phyloP scores from a whole-genome alignment of 2,797 vertebrate species.

The Nannoperca australis region DNA sequence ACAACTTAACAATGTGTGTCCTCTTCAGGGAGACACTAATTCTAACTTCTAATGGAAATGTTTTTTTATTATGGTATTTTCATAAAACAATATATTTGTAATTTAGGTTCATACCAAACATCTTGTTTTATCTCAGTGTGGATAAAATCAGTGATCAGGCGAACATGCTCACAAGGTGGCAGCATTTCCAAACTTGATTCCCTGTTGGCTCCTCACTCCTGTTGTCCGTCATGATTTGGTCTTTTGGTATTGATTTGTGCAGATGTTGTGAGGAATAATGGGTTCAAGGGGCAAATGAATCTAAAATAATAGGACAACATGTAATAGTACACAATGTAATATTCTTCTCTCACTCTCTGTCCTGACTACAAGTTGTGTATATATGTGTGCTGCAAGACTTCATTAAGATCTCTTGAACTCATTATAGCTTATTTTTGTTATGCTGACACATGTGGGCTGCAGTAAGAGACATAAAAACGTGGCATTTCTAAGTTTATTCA shows the following conservation, averaged over 20 bases:
- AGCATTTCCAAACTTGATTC: conserved; percentile 63
- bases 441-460: neutral
- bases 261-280: neutral
- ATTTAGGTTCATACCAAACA: neutral
- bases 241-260: conserved; percentile 14
- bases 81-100: neutral
- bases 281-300: neutral
- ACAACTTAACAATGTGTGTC: neutral
- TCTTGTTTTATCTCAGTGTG: neutral
- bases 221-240: neutral
- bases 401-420: neutral
- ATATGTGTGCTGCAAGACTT: neutral
- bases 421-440: neutral
- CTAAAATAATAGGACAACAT: neutral
- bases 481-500: conserved; percentile 19
- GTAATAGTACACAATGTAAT: too few relatives aligned
- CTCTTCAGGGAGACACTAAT: neutral
- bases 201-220: neutral
- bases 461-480: conserved; percentile 1
- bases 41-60: neutral
- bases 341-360: neutral
- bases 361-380: neutral
- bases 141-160: neutral
- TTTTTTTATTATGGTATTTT: neutral
- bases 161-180: conserved; percentile 71